Evolutionary conservation across 2,888 invertebrate genomes (phyloP).

Genomic region (Craniophora ligustri): DNA sequence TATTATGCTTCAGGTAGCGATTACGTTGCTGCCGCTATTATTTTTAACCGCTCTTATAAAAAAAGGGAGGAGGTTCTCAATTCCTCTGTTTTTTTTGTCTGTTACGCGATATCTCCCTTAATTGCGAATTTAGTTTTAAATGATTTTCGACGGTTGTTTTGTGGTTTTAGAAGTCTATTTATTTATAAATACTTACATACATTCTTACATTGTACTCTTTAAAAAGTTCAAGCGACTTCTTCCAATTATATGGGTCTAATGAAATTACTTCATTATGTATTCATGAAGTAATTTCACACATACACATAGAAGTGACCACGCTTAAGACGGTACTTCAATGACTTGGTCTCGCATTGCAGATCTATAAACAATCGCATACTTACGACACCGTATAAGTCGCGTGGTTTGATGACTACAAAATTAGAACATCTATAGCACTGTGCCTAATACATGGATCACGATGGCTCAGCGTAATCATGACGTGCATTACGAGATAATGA

Average conservation of each 20-base stretch:
- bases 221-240: background rate
- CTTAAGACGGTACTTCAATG: too few species aligned
- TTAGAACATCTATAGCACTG: background rate
- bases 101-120: too few species aligned
- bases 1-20: constrained; percentile 42
- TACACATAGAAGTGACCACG: too few species aligned
- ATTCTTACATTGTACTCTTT: background rate
- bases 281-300: too few species aligned
- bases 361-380: constrained; percentile 14
- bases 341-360: constrained; percentile 3
- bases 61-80: too few species aligned
- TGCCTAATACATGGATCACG: constrained; percentile 5
- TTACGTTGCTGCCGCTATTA: constrained; percentile 6
- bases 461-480: background rate
- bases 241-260: background rate
- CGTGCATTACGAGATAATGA: constrained; percentile 4
- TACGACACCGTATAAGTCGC: constrained; percentile 16
- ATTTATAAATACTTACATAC: background rate
- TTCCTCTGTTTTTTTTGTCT: too few species aligned
- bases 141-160: too few species aligned
- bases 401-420: constrained; percentile 12
- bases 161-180: too few species aligned
- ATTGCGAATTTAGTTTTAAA: too few species aligned
- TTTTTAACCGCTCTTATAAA: too few species aligned
- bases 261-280: background rate